phyloP scores from a whole-genome alignment of 2,888 invertebrate species.

The Eretmocerus hayati region DNA sequence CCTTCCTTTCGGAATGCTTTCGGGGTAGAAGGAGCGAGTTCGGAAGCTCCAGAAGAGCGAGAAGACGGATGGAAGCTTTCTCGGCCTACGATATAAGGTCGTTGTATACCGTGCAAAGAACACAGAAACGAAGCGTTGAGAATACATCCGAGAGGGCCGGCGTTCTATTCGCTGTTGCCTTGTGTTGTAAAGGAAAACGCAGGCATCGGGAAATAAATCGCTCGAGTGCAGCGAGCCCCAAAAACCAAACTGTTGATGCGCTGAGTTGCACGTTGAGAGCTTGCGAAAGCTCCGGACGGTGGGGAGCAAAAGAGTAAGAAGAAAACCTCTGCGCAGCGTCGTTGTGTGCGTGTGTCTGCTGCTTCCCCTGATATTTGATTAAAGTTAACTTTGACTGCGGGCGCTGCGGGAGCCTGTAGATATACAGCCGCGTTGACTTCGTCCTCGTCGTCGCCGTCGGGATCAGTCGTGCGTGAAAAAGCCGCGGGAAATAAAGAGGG shows the following conservation, averaged over 20 bases:
- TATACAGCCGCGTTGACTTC: not conserved
- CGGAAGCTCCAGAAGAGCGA: conserved; percentile 1
- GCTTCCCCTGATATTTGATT: not conserved
- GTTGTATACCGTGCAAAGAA: no score
- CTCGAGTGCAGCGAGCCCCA: conserved; percentile 35
- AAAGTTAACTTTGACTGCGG: no score
- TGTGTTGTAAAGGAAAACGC: not conserved
- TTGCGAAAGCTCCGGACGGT: no score
- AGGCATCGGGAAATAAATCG: conserved; percentile 28
- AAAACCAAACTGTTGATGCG: conserved; percentile 30
- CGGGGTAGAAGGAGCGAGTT: conserved; percentile 2
- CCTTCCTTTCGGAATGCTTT: not conserved
- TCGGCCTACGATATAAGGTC: no score
- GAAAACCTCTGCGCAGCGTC: no score
- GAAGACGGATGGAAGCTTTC: conserved; percentile 10
- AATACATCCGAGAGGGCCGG: not conserved
- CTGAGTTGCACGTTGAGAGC: conserved; percentile 7
- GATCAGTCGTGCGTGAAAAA: conserved; percentile 16
- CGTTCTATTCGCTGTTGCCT: no score
- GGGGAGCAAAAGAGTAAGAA: no score
- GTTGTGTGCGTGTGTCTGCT: not conserved
- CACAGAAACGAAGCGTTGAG: not conserved
- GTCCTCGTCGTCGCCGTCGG: no score
- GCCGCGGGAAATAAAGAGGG: not conserved
- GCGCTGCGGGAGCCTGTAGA: not conserved